phyloP scores from a whole-genome alignment of 1,140 invertebrate species.

The Rhopalosiphum padi region DNA sequence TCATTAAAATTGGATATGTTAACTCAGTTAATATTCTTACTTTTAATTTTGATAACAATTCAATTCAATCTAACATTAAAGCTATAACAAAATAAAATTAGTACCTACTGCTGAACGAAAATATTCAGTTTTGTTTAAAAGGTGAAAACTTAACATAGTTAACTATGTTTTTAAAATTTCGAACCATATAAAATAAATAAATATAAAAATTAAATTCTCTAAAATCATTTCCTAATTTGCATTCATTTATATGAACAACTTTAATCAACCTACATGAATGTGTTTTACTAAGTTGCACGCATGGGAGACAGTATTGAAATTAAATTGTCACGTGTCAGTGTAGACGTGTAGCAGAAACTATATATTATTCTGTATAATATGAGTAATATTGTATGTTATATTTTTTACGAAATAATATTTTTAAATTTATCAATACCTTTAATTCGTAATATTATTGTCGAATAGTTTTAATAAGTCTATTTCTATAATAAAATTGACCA shows the following conservation, averaged over 20 bases:
- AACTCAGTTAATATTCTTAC: too few species aligned
- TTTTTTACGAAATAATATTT: not conserved
- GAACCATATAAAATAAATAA: too few species aligned
- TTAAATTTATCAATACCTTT: not conserved
- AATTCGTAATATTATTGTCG: not conserved
- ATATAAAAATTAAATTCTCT: not conserved
- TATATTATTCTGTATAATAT: not conserved
- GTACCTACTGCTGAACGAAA: too few species aligned
- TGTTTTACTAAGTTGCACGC: not conserved
- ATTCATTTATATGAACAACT: not conserved
- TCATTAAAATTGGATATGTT: too few species aligned
- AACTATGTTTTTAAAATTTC: too few species aligned
- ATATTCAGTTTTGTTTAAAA: too few species aligned
- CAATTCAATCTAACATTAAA: too few species aligned
- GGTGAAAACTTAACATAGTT: too few species aligned
- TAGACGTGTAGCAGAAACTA: not conserved
- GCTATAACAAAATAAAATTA: too few species aligned
- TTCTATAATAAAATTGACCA: too few species aligned
- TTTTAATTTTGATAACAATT: too few species aligned
- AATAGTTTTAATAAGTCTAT: not conserved
- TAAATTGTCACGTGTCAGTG: not conserved
- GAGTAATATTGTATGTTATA: not conserved
- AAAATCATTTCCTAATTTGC: too few species aligned
- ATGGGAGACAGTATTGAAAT: not conserved
- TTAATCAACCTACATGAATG: not conserved